Evolutionary conservation across 2,113 vertebrate genomes (phyloP), one percentile per base, ranked within the genome.

Genomic region (Nibea albiflora): DNA sequence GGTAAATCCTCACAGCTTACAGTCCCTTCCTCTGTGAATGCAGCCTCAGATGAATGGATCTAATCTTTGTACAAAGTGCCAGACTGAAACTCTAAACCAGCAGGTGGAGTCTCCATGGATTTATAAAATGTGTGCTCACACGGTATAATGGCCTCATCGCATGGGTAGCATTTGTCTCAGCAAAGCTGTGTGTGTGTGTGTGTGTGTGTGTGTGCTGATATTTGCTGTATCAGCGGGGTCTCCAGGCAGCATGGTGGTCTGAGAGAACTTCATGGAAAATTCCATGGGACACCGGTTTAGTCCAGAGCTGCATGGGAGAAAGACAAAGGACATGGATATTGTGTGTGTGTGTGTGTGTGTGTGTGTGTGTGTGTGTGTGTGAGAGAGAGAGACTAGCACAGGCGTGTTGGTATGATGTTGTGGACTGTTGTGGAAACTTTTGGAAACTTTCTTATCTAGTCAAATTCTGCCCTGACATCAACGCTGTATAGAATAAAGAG

Each of bases 181-280:
- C 72, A 49, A 56, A 52, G 42, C 5, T 11, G 19, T 56, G 5
- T 47, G n/a, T 46, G 63, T 68, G 52, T 76, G 61, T 57, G 31
- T 50, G 17, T 20, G 19, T 42, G 46, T 22, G 9, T 28, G 60
- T 19, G 46, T 52, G 46, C 19, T 68, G 85, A 82, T 80, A 89
- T 92, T 82, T 89, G 90, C 88, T 87, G 66, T 69, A 52, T 92
- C 91, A 92, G 90, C 92, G 69, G 80, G 76, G 74, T 77, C 76
- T 78, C 69, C 52, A 44, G 47, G 58, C 57, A 24, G 22, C 0
- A 11, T 12, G 22, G 19, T 50, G 71, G 75, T 60, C 76, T n/a
- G 68, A 78, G 67, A 81, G 69, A 4, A 49, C 60, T 3, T 66
- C 20, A 74, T 87, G 89, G 91, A 92, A 92, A 84, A 79, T 88